A percentile compares a stretch with the other conserved stretches of the same genome.
phyloP scores from a whole-genome alignment of 2,888 invertebrate species.

The Philaethria dido region DNA sequence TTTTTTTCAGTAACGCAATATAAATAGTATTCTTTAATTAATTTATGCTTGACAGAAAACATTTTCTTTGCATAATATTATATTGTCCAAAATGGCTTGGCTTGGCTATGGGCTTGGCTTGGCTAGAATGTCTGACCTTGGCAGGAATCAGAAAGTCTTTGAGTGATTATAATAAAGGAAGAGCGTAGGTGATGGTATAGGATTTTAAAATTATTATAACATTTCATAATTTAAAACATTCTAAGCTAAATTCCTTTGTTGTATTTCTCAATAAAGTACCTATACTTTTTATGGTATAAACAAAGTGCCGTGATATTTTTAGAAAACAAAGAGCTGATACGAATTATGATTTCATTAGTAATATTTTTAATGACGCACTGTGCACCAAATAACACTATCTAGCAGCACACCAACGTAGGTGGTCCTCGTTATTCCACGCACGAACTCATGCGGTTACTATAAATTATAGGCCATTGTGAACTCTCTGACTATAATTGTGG shows the following conservation, averaged over 20 bases:
- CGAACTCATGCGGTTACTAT: slow-evolving; percentile 48
- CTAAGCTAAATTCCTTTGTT: neutral
- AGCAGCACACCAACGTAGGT: slow-evolving; percentile 42
- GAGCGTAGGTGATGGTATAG: too few relatives aligned
- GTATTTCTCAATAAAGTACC: neutral
- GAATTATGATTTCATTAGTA: slow-evolving; percentile 10
- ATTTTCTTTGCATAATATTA: too few relatives aligned
- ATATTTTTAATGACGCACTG: slow-evolving; percentile 35
- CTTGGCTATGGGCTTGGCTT: too few relatives aligned
- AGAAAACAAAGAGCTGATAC: slow-evolving; percentile 17
- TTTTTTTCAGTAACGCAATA: too few relatives aligned
- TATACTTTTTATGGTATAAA: slow-evolving; percentile 2
- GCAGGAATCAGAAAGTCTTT: too few relatives aligned
- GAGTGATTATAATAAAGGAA: too few relatives aligned
- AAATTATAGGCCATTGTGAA: slow-evolving; percentile 48
- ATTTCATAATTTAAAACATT: too few relatives aligned
- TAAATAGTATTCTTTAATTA: too few relatives aligned
- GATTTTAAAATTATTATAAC: too few relatives aligned
- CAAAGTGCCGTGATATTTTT: slow-evolving; percentile 16
- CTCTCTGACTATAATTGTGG: slow-evolving; percentile 32
- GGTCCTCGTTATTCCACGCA: slow-evolving; percentile 48
- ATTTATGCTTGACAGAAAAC: too few relatives aligned
- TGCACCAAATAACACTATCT: slow-evolving; percentile 31
- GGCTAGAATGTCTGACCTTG: too few relatives aligned
- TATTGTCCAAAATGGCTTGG: too few relatives aligned